Evolutionary conservation across 2,888 invertebrate species (phyloP).

Genomic region (Epirrhoe tristata): DNA sequence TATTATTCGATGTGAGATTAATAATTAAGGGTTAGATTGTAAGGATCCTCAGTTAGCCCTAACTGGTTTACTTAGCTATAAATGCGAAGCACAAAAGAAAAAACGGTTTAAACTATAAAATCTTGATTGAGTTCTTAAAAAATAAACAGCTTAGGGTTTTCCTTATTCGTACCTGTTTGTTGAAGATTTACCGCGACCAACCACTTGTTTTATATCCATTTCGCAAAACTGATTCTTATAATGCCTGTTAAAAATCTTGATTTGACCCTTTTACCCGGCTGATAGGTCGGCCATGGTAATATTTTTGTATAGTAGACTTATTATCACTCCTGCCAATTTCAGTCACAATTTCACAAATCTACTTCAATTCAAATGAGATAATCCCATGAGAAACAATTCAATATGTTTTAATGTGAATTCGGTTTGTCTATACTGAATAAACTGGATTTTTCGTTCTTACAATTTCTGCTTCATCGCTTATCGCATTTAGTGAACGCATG

Average conservation of each 20-base stretch:
- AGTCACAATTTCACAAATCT: constrained; percentile 44
- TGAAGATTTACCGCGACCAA: constrained; percentile 43
- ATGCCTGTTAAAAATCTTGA: constrained; percentile 44
- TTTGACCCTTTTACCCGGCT: constrained; percentile 32
- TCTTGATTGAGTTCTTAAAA: not conserved
- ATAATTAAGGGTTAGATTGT: constrained; percentile 15
- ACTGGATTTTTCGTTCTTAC: constrained; percentile 35
- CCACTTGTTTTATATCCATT: constrained; percentile 53
- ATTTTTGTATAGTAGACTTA: constrained; percentile 33
- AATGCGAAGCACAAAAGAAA: constrained; percentile 3
- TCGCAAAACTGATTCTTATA: constrained; percentile 52
- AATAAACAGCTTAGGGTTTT: constrained; percentile 2
- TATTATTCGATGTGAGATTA: too few relatives aligned
- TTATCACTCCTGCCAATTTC: constrained; percentile 44
- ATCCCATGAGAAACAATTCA: constrained; percentile 41
- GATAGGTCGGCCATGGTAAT: too few relatives aligned
- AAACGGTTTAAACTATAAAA: not conserved
- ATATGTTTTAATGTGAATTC: constrained; percentile 38
- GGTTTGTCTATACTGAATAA: constrained; percentile 37
- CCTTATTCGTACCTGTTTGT: constrained; percentile 19
- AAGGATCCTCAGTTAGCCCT: constrained; percentile 2
- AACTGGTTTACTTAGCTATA: constrained; percentile 5
- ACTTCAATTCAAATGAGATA: constrained; percentile 45
- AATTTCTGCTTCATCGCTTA: constrained; percentile 28
- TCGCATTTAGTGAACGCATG: constrained; percentile 1